phyloP scores from a whole-genome alignment of 2,888 invertebrate genomes.

The Rhorus exstirpatorius region DNA sequence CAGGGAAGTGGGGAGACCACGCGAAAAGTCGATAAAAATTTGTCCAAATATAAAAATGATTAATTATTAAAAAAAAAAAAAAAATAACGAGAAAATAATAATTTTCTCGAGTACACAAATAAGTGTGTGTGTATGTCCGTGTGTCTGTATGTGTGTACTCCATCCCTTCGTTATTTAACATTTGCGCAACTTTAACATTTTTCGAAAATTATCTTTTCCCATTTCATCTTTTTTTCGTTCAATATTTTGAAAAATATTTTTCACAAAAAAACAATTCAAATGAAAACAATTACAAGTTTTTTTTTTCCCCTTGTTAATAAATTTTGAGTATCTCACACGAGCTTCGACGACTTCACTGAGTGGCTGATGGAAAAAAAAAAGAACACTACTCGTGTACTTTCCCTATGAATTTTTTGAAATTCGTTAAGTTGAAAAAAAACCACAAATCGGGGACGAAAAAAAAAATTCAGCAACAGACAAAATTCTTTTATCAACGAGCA shows the following conservation, averaged over 20 bases:
- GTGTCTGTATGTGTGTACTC: constrained; percentile 6
- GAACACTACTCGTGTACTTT: constrained; percentile 3
- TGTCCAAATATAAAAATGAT: background rate
- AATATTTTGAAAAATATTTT: too few species aligned
- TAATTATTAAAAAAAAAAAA: background rate
- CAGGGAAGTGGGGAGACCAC: background rate
- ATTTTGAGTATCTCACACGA: constrained; percentile 31
- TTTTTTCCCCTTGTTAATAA: background rate
- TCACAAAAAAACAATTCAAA: too few species aligned
- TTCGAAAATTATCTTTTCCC: too few species aligned
- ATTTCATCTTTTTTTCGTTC: background rate
- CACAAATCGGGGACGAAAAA: background rate
- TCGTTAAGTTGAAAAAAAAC: background rate
- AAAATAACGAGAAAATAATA: too few species aligned
- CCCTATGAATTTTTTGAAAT: constrained; percentile 9
- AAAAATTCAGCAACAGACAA: background rate
- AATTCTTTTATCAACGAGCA: background rate
- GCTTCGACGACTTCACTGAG: constrained; percentile 29
- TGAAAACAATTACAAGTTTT: too few species aligned
- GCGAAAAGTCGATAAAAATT: background rate
- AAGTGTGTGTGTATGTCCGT: background rate
- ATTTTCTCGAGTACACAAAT: too few species aligned
- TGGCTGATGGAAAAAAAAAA: constrained; percentile 18
- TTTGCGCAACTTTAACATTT: constrained; percentile 11
- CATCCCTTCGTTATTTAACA: background rate